Base-by-base conservation (phyloP, 2,797 vertebrate species). In the Ctenochaetus hawaiiensis region DNA sequence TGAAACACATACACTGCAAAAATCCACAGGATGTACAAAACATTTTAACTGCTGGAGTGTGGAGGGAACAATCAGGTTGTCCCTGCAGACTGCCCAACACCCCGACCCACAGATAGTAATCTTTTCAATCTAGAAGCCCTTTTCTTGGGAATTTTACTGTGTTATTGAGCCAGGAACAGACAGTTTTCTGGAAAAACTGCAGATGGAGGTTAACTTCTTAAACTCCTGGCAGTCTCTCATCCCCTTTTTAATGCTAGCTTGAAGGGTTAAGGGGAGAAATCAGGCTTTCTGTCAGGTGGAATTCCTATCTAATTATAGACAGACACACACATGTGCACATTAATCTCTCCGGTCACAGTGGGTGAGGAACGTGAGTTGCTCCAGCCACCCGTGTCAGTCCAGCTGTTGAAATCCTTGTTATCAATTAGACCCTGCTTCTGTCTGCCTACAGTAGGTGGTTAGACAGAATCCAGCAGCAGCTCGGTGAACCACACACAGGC, bases 391-490 rank as follows among this genome's bases (percentile, higher is more conserved):
- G 7, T 67, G 79, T 87, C 82, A 53, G 53, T 75, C 87, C 83
- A 88, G 82, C 89, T 92, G 89, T 59, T 91, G 84, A 86, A 77
- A 86, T 70, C 70, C 72, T 71, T 92, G 89, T 92, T 72, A 77
- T 74, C 83, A 91, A 89, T 92, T 92, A 92, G 71, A 75, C 72
- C 80, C 44, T 39, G 75, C 70, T 60, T 83, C 68, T 45, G 52
- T 67, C 74, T 69, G 69, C 81, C 72, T 60, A 53, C 59, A 59
- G 67, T 41, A 52, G 79, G 83, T 23, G 51, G 63, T 83, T 69
- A 61, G 59, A 78, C 26, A 80, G 51, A 49, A 45, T 45, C 8
- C 39, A 41, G 22, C 59, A 77, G 76, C 73, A 72, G 73, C 83
- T 87, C 81, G 83, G 60, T 75, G 77, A 91, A 79, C 82, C 83